These are phyloP conservation scores for Eulemur rufifrons DNA, from an alignment of 2,113 vertebrate species.

Conservation along the genomic window DNA sequence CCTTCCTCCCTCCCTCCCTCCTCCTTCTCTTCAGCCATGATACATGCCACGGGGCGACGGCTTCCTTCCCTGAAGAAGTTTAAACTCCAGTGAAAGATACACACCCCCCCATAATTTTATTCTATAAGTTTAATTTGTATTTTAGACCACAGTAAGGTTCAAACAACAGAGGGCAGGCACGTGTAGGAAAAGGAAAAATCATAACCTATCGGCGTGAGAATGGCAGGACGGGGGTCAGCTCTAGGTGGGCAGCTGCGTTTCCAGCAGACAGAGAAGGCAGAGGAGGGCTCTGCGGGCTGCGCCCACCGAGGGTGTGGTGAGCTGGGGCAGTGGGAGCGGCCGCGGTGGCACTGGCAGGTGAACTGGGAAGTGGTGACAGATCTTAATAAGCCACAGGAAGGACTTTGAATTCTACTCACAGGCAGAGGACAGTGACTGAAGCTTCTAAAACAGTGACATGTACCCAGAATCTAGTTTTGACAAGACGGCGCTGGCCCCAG, in stretches of 20 bases:
- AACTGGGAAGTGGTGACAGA: neutral
- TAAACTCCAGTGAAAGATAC: neutral
- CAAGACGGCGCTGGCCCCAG: neutral
- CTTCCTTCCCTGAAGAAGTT: neutral
- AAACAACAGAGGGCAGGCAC: neutral
- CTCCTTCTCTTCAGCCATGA: neutral
- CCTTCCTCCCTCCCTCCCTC: too few species aligned
- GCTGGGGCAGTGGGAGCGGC: neutral
- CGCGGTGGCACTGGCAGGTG: fast-evolving
- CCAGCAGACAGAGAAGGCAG: neutral
- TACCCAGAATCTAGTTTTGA: neutral
- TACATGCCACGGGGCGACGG: fast-evolving
- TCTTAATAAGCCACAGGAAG: neutral
- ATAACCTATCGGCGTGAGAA: fast-evolving
- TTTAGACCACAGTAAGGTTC: neutral
- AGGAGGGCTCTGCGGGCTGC: neutral
- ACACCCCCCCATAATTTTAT: neutral
- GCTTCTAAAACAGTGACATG: neutral
- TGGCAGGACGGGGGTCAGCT: fast-evolving
- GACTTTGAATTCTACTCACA: neutral
- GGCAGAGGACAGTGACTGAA: neutral
- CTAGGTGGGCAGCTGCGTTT: neutral
- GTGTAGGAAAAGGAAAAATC: neutral
- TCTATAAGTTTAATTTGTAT: neutral
- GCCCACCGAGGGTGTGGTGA: too few species aligned